These are phyloP conservation scores for Ariopsis seemanni DNA, from an alignment of 2,113 vertebrate species.

Conservation along the genomic window DNA sequence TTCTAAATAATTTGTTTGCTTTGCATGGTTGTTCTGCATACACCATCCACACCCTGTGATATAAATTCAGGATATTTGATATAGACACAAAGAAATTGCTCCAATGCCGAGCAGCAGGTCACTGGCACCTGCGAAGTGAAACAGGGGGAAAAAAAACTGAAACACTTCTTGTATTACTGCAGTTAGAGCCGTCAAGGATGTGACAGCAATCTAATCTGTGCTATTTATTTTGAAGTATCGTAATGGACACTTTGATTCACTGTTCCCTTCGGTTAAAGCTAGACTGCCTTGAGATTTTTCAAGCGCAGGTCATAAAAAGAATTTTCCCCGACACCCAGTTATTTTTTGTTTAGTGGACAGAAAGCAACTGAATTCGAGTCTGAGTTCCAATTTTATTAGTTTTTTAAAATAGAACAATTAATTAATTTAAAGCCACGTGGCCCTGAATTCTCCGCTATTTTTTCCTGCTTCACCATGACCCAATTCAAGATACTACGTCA, in stretches of 20 bases:
- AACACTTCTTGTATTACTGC: conserved; percentile 22
- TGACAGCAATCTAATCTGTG: conserved; percentile 38
- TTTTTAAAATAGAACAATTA: too few relatives aligned
- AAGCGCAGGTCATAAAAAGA: too few relatives aligned
- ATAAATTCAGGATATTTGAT: conserved; percentile 52
- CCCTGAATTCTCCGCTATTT: too few relatives aligned
- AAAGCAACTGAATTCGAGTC: too few relatives aligned
- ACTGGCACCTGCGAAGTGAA: conserved; percentile 38
- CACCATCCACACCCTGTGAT: conserved; percentile 47
- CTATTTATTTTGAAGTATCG: conserved; percentile 49
- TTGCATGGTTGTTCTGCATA: conserved; percentile 29
- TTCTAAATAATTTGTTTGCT: conserved; percentile 49
- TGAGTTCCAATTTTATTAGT: too few relatives aligned
- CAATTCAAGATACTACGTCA: too few relatives aligned
- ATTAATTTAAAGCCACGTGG: too few relatives aligned
- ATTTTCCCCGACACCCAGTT: too few relatives aligned
- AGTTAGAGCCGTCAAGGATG: conserved; percentile 25
- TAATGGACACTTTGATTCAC: conserved; percentile 49
- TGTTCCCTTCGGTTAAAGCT: conserved; percentile 23
- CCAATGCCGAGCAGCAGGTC: conserved; percentile 40
- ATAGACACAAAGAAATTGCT: conserved; percentile 40
- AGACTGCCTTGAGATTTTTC: too few relatives aligned
- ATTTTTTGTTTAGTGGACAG: too few relatives aligned
- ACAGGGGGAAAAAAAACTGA: conserved; percentile 1
- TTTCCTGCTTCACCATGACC: too few relatives aligned